Evolutionary conservation across 2,113 vertebrate species (phyloP).

Genomic region (Bubalus kerabau): DNA sequence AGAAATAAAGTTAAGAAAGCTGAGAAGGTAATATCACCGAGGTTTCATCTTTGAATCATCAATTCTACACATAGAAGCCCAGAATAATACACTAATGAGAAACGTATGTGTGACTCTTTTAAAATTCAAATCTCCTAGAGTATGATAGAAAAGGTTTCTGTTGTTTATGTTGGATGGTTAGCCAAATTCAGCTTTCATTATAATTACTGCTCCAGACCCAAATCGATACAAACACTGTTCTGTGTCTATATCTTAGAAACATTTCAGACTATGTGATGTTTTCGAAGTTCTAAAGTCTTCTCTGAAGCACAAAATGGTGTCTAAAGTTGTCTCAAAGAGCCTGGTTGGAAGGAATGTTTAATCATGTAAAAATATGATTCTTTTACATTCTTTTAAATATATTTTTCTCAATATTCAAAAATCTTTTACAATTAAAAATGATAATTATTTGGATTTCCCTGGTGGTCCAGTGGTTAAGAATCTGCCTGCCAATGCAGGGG

Average conservation of each 20-base stretch:
- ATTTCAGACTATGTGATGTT: not conserved
- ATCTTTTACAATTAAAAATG: not conserved
- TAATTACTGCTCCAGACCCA: not conserved
- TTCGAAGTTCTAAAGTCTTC: not conserved
- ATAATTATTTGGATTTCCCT: not conserved
- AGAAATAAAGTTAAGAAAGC: not conserved
- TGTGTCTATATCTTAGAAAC: not conserved
- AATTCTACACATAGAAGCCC: not conserved
- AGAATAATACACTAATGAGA: not conserved
- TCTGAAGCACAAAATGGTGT: not conserved
- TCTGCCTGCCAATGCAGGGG: not conserved
- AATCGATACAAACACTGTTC: not conserved
- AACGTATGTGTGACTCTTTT: not conserved
- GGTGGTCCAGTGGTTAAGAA: not conserved
- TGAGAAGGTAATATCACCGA: not conserved
- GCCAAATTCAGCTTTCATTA: not conserved
- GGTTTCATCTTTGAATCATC: not conserved
- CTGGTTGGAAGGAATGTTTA: not conserved
- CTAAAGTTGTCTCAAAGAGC: not conserved
- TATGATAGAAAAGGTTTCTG: not conserved
- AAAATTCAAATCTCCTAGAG: not conserved
- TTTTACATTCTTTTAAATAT: not conserved
- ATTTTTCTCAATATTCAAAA: slow-evolving; percentile 13
- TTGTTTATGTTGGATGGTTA: not conserved
- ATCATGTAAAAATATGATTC: not conserved